Evolutionary conservation across 2,797 vertebrate genomes (phyloP).

Genomic region (Lepus townsendii): DNA sequence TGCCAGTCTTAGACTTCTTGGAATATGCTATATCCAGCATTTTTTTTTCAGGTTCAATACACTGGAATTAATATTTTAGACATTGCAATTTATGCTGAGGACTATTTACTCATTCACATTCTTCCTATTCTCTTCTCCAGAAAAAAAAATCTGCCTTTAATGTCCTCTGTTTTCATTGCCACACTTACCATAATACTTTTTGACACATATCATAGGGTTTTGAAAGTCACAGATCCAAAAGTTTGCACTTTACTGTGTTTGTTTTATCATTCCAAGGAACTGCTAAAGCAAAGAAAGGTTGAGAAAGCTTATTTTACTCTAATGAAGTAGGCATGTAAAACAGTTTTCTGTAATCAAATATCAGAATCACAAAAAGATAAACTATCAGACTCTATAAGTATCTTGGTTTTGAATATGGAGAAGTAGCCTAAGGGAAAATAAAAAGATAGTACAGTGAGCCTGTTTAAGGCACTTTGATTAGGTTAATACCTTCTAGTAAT

Average conservation of each 20-base stretch:
- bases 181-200: background rate
- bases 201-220: background rate
- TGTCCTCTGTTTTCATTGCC: background rate
- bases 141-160: background rate
- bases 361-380: background rate
- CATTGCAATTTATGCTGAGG: slow-evolving; percentile 20
- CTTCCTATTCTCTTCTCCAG: background rate
- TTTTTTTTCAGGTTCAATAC: background rate
- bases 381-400: background rate
- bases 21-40: background rate
- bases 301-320: background rate
- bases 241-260: background rate
- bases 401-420: background rate
- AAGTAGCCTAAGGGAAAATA: background rate
- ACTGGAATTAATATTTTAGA: background rate
- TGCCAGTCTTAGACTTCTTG: background rate
- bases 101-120: background rate
- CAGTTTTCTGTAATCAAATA: background rate
- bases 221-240: background rate
- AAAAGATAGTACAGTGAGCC: background rate
- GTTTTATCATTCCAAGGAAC: background rate
- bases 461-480: background rate
- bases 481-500: background rate
- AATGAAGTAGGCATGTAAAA: background rate
- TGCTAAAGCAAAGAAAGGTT: background rate